Percentiles rank a stretch among this genome's conserved stretches.
Evolutionary conservation across 2,888 invertebrate genomes (phyloP).

Genomic region (Coenonympha glycerion): DNA sequence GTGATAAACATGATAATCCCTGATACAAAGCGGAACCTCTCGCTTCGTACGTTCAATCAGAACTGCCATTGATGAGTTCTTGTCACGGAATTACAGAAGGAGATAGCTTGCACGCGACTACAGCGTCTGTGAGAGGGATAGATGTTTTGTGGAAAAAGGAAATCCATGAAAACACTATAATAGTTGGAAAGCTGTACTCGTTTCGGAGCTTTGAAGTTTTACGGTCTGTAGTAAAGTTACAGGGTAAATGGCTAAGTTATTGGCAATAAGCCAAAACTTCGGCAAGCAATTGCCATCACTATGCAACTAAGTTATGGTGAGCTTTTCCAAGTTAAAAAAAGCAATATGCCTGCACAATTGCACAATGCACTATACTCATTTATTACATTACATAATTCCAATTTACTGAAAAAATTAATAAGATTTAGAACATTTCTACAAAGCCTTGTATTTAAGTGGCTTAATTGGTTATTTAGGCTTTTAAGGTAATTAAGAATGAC

Average conservation of each 20-base stretch:
- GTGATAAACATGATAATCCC: conserved; percentile 18
- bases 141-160: neutral
- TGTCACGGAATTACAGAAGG: conserved; percentile 46
- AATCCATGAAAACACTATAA: conserved; percentile 4
- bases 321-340: neutral
- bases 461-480: no score
- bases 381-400: neutral
- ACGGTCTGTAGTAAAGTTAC: conserved; percentile 15
- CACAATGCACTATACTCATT: neutral
- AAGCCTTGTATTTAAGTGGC: no score
- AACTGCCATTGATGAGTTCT: conserved; percentile 39
- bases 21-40: conserved; percentile 31
- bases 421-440: neutral
- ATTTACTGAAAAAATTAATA: neutral
- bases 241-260: conserved; percentile 15
- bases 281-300: neutral
- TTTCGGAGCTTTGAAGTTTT: conserved; percentile 17
- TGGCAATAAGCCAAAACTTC: conserved; percentile 6
- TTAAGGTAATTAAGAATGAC: no score
- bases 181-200: neutral
- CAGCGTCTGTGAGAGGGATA: conserved; percentile 34
- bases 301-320: neutral
- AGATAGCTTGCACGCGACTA: conserved; percentile 23
- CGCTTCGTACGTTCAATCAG: conserved; percentile 49
- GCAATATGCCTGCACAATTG: neutral